Base-by-base conservation (phyloP, 1,140 invertebrate genomes). In the Ips typographus region DNA sequence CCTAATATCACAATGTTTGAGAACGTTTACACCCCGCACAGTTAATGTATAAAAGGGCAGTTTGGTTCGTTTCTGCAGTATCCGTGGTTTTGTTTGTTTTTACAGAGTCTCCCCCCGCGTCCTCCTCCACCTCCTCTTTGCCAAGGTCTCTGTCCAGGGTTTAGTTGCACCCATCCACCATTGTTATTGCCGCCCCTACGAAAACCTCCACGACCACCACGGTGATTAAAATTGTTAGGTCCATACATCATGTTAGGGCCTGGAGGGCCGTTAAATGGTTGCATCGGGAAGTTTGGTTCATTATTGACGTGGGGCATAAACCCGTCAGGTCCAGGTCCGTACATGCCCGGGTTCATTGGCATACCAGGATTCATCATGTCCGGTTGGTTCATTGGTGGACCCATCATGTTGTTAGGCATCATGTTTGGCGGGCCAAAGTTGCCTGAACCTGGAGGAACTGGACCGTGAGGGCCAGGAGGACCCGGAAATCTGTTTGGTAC, bases 31-130 rank as follows among this genome's bases (percentile, higher is more conserved):
- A 56, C 7, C n/a, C 44, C n/a, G 44, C 51, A 63, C 39, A 3
- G 37, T 52, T 66, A 66, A 43, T 93, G 91, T 72, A 92, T 80
- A 78, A 89, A 93, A 57, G 88, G 85, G 79, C 91, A 94, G 72
- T 89, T 90, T 65, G 91, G 90, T 36, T 89, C 89, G 75, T 90
- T 85, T 62, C 90, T 82, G 80, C 91, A 94, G 68, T 86, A 90
- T 1, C 91, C 91, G 73, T 86, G 86, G 75, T 90, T 89, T 75
- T 89, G 87, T 75, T 92, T 91, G 75, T 91, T 89, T 76, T 90
- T 87, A 78, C 91, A 94, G 7, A 91, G 79, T 61, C 86, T 83
- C 2, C 80, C 81, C 51, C 81, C 83, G 1, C 82, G 80, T 40
- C 81, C 68, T 80, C 83, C 81, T 3, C 80, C 81, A 37, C 83